Conservation (phyloP, 1,140 invertebrate genomes). For the Pristionchus pacificus region DNA sequence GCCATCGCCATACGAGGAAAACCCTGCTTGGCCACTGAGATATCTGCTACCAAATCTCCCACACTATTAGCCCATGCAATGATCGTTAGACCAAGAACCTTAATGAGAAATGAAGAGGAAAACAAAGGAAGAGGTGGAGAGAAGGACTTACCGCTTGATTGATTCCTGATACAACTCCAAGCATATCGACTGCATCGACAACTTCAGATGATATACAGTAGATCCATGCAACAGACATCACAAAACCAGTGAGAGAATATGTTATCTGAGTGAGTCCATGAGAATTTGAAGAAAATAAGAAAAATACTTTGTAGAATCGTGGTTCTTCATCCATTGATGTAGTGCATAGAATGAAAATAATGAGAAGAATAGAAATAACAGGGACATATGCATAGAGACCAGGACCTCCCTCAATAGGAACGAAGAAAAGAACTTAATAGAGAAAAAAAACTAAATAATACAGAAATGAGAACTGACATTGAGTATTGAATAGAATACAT, state of each 20-base stretch:
- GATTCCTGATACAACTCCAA: slow-evolving; percentile 47
- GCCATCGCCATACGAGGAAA: slow-evolving; percentile 70
- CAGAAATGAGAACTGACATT: slow-evolving; percentile 27
- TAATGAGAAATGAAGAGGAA: slow-evolving; percentile 31
- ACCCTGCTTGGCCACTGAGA: slow-evolving; percentile 67
- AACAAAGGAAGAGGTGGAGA: neutral
- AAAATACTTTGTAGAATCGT: slow-evolving; percentile 43
- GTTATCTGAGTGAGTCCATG: slow-evolving; percentile 32
- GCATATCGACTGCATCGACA: slow-evolving; percentile 65
- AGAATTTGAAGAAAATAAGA: neutral
- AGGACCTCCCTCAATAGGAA: slow-evolving; percentile 23
- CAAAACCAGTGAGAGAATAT: slow-evolving; percentile 66
- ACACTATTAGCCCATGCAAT: slow-evolving; percentile 72
- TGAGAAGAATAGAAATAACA: slow-evolving; percentile 38
- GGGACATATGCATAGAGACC: slow-evolving; percentile 38
- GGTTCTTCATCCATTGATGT: slow-evolving; percentile 40
- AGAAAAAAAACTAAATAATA: slow-evolving; percentile 14
- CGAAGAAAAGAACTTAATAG: slow-evolving; percentile 2
- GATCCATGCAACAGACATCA: slow-evolving; percentile 67
- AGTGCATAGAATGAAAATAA: slow-evolving; percentile 34
- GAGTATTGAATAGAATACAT: slow-evolving; percentile 54
- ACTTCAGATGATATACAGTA: slow-evolving; percentile 69
- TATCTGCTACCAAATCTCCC: slow-evolving; percentile 69
- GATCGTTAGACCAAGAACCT: slow-evolving; percentile 70
- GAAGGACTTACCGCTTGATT: neutral